Conservation (phyloP, 2,113 vertebrate genomes). For the Meles meles region DNA sequence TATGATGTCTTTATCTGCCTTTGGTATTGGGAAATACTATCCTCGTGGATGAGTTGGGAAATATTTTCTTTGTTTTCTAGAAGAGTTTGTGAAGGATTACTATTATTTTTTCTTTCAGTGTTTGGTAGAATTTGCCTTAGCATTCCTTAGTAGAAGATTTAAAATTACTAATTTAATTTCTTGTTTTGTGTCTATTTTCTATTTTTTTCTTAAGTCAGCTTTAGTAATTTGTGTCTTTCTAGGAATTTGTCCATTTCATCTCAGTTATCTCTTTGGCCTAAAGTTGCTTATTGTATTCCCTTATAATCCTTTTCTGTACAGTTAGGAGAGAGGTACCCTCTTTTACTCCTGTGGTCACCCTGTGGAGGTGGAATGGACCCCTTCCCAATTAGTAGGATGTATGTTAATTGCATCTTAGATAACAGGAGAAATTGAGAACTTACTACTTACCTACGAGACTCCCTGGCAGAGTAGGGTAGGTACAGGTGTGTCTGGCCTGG, state of each 20-base stretch:
- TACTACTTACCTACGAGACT: background rate
- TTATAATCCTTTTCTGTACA: background rate
- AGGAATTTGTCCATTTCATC: slow-evolving; percentile 23
- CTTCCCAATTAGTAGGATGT: background rate
- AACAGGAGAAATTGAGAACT: background rate
- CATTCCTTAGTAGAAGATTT: background rate
- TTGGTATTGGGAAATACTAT: background rate
- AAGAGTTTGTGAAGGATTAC: background rate
- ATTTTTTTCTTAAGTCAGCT: slow-evolving; percentile 9
- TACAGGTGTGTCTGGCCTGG: background rate
- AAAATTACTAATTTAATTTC: background rate
- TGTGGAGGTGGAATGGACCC: background rate
- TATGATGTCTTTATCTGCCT: background rate
- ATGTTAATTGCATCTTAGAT: background rate
- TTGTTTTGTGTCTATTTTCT: background rate
- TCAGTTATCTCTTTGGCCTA: background rate
- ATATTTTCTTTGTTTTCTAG: slow-evolving; percentile 3
- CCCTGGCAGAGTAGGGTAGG: background rate
- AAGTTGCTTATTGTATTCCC: background rate
- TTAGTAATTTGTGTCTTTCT: background rate
- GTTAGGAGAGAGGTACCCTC: background rate
- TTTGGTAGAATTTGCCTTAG: background rate
- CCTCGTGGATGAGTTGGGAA: background rate
- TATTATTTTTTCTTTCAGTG: slow-evolving; percentile 26
- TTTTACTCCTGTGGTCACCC: background rate